A percentile compares a stretch with the other conserved stretches of the same genome.
phyloP scores from a whole-genome alignment of 2,797 vertebrate genomes.

The Aselliscus stoliczkanus region DNA sequence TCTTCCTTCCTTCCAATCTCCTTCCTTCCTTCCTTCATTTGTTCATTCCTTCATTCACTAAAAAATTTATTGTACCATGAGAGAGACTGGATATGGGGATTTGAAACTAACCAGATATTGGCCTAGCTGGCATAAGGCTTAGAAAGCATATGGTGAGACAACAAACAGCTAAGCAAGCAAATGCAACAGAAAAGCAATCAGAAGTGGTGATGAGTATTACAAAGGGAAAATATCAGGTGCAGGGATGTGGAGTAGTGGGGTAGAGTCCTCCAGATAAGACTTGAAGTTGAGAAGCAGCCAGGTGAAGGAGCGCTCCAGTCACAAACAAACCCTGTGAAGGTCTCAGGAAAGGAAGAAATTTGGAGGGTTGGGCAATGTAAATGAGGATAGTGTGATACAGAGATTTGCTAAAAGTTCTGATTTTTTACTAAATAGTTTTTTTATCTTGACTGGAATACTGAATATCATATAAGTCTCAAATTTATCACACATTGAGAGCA shows the following conservation, averaged over 20 bases:
- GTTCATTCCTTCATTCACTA: neutral
- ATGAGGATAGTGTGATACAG: neutral
- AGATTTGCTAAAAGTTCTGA: neutral
- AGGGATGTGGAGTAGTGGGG: neutral
- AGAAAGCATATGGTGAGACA: neutral
- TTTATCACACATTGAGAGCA: neutral
- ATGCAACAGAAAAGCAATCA: neutral
- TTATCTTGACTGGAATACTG: neutral
- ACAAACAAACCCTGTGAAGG: neutral
- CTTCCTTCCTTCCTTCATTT: neutral
- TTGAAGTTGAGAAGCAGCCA: neutral
- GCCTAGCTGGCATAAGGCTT: neutral
- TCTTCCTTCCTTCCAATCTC: neutral
- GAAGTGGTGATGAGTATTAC: neutral
- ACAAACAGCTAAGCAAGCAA: neutral
- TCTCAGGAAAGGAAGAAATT: neutral
- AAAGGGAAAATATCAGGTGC: neutral
- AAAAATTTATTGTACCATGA: neutral
- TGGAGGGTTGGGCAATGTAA: neutral
- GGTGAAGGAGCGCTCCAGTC: neutral
- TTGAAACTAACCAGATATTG: neutral
- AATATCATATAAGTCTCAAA: neutral
- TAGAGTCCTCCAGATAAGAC: neutral
- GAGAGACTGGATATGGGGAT: neutral
- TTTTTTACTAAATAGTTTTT: neutral